A percentile compares a stretch with the other conserved stretches of the same genome.
These are phyloP conservation scores for Furcifer pardalis DNA, from an alignment of 2,797 vertebrate species.

Conservation along the genomic window DNA sequence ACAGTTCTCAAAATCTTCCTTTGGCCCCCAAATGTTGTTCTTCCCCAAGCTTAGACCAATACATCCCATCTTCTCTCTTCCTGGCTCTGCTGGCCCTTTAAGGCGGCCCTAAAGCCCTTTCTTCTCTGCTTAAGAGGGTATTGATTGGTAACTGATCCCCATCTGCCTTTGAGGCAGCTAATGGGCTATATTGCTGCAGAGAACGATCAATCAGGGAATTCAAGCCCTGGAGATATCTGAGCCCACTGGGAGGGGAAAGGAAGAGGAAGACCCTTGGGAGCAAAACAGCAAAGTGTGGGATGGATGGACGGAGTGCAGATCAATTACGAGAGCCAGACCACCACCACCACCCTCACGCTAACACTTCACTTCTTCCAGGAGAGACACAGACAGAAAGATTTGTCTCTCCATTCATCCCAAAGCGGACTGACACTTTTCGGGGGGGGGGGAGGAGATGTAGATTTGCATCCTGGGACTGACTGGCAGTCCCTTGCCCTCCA, in stretches of 20 bases:
- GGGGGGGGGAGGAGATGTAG: no score
- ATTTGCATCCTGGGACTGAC: no score
- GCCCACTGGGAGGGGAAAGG: background rate
- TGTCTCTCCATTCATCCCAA: background rate
- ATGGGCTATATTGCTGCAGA: constrained; percentile 30
- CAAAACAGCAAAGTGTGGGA: background rate
- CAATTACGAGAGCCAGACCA: background rate
- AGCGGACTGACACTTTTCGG: background rate
- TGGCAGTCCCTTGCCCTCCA: no score
- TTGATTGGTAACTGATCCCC: constrained; percentile 31
- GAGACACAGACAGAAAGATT: background rate
- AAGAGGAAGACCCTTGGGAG: background rate
- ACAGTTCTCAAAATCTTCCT: background rate
- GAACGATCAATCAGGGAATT: constrained; percentile 25
- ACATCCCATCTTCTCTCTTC: background rate
- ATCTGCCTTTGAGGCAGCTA: constrained; percentile 13
- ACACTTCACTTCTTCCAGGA: background rate
- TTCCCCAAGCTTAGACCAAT: background rate
- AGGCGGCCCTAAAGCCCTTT: constrained; percentile 1
- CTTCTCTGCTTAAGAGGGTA: constrained; percentile 34
- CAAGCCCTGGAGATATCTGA: constrained; percentile 14
- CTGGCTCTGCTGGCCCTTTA: background rate
- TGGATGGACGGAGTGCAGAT: no score
- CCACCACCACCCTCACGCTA: no score
- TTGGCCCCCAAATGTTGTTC: background rate